Conservation (phyloP, 2,797 vertebrate species). For the Cuniculus paca region DNA sequence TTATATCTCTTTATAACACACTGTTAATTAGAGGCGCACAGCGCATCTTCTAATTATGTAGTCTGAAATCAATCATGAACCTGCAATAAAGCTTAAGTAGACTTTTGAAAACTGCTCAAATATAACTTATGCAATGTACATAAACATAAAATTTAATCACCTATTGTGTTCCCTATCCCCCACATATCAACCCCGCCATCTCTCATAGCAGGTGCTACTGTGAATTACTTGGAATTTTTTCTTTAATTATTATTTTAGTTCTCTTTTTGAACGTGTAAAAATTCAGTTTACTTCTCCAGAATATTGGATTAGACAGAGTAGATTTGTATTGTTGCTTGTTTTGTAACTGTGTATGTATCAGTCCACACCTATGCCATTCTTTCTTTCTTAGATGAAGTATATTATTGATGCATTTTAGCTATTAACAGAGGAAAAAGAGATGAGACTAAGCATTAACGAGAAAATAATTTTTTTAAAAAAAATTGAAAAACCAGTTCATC, state of each 20-base stretch:
- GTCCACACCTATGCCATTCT: neutral
- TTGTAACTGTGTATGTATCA: neutral
- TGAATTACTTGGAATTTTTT: neutral
- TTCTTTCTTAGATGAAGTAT: neutral
- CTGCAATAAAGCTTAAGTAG: neutral
- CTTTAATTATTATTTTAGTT: neutral
- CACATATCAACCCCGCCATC: fast-evolving
- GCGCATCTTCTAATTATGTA: neutral
- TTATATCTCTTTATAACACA: slow-evolving; percentile 30
- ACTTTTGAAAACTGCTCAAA: neutral
- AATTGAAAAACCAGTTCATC: neutral
- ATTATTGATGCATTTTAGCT: neutral
- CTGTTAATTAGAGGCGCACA: slow-evolving; percentile 25
- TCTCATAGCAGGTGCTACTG: neutral
- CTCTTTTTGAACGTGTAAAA: neutral
- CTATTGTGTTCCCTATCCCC: neutral
- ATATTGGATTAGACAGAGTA: neutral
- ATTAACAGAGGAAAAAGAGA: neutral
- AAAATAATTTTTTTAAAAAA: neutral
- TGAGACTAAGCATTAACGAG: neutral
- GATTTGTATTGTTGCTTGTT: neutral
- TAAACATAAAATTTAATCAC: neutral
- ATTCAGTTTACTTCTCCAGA: neutral
- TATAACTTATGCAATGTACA: neutral
- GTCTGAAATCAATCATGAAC: slow-evolving; percentile 5